Conservation (phyloP, 2,888 invertebrate species). For the Sphaerophoria rueppellii region DNA sequence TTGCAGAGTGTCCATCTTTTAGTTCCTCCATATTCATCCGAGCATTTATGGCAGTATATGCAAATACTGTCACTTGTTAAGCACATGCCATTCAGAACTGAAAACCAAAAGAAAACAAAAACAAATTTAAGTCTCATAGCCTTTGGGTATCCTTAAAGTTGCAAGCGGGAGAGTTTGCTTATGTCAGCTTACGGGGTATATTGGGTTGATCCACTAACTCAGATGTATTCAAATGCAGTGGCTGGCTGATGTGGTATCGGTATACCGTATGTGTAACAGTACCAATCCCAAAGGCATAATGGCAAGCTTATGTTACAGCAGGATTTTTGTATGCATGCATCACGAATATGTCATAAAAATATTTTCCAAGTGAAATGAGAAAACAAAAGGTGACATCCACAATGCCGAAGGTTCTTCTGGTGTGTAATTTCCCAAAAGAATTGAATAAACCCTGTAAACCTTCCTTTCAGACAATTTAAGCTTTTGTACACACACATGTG, state of each 20-base stretch:
- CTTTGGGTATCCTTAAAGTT: slow-evolving; percentile 61
- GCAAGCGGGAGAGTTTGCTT: slow-evolving; percentile 38
- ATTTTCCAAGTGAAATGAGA: background rate
- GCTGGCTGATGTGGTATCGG: background rate
- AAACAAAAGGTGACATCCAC: slow-evolving; percentile 19
- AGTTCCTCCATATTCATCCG: too few relatives aligned
- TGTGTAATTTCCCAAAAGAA: background rate
- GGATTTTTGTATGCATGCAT: slow-evolving; percentile 18
- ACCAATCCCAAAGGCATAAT: background rate
- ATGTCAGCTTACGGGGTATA: slow-evolving; percentile 42
- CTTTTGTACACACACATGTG: background rate
- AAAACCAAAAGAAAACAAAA: background rate
- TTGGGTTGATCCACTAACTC: slow-evolving; percentile 28
- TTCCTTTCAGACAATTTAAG: background rate
- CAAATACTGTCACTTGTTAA: slow-evolving; percentile 64
- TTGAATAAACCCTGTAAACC: slow-evolving; percentile 4
- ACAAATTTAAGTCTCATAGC: slow-evolving; percentile 10
- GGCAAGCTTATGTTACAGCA: slow-evolving; percentile 7
- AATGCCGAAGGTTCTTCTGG: slow-evolving; percentile 21
- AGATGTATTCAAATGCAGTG: slow-evolving; percentile 46
- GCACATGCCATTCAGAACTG: slow-evolving; percentile 53
- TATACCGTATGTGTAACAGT: background rate
- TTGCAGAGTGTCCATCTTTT: slow-evolving; percentile 51
- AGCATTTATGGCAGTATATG: slow-evolving; percentile 47
- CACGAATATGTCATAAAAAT: slow-evolving; percentile 21